phyloP scores from a whole-genome alignment of 2,888 invertebrate species.

The Cheilosia pagana region DNA sequence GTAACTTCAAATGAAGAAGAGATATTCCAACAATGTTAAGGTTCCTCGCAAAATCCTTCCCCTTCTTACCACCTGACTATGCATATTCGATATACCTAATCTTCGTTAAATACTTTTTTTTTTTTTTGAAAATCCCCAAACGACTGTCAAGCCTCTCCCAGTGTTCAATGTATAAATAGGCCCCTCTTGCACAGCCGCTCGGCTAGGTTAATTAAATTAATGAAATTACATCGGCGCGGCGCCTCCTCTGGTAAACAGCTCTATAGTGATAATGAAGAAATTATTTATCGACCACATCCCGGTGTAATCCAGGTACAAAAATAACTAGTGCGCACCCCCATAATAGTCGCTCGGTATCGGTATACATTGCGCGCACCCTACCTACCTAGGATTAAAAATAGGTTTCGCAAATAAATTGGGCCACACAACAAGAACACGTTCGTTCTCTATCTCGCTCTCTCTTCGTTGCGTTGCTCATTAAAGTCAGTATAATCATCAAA shows the following conservation, averaged over 20 bases:
- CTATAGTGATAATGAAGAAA: constrained; percentile 51
- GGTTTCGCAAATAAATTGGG: constrained; percentile 61
- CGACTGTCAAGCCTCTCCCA: constrained; percentile 14
- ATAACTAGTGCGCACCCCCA: constrained; percentile 25
- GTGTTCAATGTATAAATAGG: constrained; percentile 6
- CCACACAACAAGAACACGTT: constrained; percentile 30
- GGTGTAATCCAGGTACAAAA: constrained; percentile 52
- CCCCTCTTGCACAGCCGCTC: constrained; percentile 12
- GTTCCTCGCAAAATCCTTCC: no score
- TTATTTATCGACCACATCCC: constrained; percentile 29
- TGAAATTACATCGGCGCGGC: constrained; percentile 52
- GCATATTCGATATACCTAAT: no score
- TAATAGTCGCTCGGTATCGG: neutral
- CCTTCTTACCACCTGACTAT: neutral
- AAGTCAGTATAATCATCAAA: constrained; percentile 70
- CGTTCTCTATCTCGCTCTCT: neutral
- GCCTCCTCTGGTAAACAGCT: constrained; percentile 50
- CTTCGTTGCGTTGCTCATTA: constrained; percentile 40
- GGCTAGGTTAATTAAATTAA: constrained; percentile 60
- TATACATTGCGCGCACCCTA: neutral
- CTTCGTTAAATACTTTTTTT: no score
- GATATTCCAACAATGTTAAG: no score
- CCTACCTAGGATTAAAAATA: constrained; percentile 54
- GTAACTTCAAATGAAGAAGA: no score
- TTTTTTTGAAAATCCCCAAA: constrained; percentile 18